Conservation (phyloP, 2,113 vertebrate genomes). For the Polypterus senegalus region DNA sequence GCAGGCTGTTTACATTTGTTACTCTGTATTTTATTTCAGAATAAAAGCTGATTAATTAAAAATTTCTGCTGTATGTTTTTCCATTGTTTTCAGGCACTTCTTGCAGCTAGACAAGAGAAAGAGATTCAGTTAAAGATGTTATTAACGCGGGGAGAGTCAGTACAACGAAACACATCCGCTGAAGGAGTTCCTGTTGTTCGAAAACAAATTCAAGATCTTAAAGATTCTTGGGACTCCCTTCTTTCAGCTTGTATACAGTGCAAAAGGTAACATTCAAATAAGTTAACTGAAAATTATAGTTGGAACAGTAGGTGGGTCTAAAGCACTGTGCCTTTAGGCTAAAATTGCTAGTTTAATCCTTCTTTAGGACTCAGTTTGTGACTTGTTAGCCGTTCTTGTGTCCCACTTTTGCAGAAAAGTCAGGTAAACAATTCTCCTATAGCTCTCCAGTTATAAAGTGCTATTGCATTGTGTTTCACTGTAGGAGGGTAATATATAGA, state of each 20-base stretch:
- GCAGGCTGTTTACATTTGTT: background rate
- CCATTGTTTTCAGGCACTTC: slow-evolving; percentile 50
- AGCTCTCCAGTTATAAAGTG: too few species aligned
- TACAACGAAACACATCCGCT: slow-evolving; percentile 78
- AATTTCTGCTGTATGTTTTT: background rate
- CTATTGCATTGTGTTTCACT: too few species aligned
- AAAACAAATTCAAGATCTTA: slow-evolving; percentile 73
- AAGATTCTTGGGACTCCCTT: slow-evolving; percentile 79
- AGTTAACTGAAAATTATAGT: too few species aligned
- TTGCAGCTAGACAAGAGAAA: slow-evolving; percentile 77
- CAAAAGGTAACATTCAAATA: slow-evolving; percentile 64
- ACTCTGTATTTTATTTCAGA: background rate
- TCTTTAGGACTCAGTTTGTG: too few species aligned
- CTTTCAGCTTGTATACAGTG: slow-evolving; percentile 77
- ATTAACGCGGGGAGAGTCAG: slow-evolving; percentile 77
- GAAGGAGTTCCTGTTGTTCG: slow-evolving; percentile 76
- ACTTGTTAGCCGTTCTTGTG: too few species aligned
- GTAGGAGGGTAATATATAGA: too few species aligned
- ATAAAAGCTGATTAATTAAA: too few species aligned
- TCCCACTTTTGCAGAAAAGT: too few species aligned
- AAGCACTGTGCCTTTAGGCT: too few species aligned
- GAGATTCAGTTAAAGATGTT: slow-evolving; percentile 93
- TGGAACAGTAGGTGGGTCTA: too few species aligned
- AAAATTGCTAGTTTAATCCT: too few species aligned
- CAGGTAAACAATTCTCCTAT: too few species aligned